phyloP scores from a whole-genome alignment of 2,888 invertebrate genomes.

The Agrochola lota region DNA sequence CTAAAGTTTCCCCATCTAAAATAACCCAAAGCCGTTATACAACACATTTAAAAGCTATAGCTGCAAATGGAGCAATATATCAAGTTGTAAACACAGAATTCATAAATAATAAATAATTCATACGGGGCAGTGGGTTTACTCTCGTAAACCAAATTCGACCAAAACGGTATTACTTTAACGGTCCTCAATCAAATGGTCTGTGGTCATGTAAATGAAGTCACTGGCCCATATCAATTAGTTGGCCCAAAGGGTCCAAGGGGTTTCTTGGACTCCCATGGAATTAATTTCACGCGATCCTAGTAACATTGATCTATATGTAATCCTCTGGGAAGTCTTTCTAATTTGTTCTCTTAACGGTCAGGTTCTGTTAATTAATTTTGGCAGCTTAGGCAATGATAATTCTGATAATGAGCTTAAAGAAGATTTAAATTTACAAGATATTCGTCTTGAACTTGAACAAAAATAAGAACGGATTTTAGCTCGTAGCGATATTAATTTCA shows the following conservation, averaged over 20 bases:
- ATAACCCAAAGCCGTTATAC: neutral
- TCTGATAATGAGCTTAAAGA: constrained; percentile 20
- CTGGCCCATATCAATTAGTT: constrained; percentile 57
- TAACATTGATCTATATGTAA: constrained; percentile 58
- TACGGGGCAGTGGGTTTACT: constrained; percentile 14
- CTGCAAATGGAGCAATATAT: constrained; percentile 1
- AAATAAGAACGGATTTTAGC: neutral
- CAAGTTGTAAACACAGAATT: constrained; percentile 8
- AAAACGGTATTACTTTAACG: constrained; percentile 43
- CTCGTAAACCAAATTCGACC: constrained; percentile 30
- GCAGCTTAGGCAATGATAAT: constrained; percentile 13
- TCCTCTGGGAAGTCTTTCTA: constrained; percentile 48
- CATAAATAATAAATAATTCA: constrained; percentile 52
- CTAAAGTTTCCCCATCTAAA: neutral
- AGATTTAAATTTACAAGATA: constrained; percentile 14
- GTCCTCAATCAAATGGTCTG: constrained; percentile 52
- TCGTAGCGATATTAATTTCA: constrained; percentile 2
- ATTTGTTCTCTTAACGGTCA: constrained; percentile 47
- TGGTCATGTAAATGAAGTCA: constrained; percentile 57
- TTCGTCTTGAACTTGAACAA: constrained; percentile 2
- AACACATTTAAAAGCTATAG: constrained; percentile 14
- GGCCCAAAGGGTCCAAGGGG: constrained; percentile 24
- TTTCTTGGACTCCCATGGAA: constrained; percentile 30
- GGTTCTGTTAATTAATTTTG: constrained; percentile 48
- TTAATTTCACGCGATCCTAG: constrained; percentile 55